phyloP scores from a whole-genome alignment of 1,140 invertebrate species.

The Stegodyphus mimosarum region DNA sequence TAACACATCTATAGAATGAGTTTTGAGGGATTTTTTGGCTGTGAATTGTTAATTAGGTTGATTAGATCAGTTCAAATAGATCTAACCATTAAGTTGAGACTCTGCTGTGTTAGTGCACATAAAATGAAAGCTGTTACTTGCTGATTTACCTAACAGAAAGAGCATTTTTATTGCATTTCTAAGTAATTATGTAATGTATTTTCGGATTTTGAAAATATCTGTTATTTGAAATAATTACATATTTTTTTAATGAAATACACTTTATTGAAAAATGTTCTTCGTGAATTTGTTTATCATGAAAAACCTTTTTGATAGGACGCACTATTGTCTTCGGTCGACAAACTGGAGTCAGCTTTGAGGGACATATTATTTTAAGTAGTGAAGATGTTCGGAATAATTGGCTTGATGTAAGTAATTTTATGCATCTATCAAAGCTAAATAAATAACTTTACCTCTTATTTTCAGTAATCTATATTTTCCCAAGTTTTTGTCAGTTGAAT shows the following conservation, averaged over 20 bases:
- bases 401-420: constrained; percentile 78
- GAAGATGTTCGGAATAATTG: constrained; percentile 91
- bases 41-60: too few relatives aligned
- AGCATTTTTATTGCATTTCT: constrained; percentile 9
- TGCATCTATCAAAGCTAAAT: background rate
- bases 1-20: too few relatives aligned
- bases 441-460: too few relatives aligned
- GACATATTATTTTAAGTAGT: constrained; percentile 87
- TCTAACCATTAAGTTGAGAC: too few relatives aligned
- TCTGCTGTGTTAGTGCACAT: background rate
- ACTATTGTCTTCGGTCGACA: constrained; percentile 86
- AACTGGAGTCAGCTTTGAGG: constrained; percentile 88
- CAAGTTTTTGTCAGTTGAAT: too few relatives aligned
- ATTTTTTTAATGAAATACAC: background rate
- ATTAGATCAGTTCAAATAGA: too few relatives aligned
- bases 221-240: background rate
- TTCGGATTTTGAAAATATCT: too few relatives aligned
- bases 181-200: too few relatives aligned
- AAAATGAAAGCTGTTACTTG: background rate
- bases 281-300: background rate
- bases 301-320: constrained; percentile 71
- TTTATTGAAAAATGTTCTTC: background rate
- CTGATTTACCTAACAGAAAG: background rate
- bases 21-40: too few relatives aligned
- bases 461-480: too few relatives aligned